Evolutionary conservation across 2,113 vertebrate genomes (phyloP).

Genomic region (Daubentonia madagascariensis): DNA sequence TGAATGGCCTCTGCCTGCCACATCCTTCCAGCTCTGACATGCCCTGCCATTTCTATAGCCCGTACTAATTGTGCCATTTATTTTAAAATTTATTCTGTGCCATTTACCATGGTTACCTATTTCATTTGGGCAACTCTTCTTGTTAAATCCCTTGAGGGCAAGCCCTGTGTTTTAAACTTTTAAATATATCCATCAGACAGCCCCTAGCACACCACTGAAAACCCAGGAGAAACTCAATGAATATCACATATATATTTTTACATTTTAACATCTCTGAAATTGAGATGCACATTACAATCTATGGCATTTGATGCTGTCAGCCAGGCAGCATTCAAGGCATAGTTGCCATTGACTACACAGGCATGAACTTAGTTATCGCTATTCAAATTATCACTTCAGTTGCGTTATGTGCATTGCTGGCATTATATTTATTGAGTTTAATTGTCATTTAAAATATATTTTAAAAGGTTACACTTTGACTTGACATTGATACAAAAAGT

Average conservation of each 20-base stretch:
- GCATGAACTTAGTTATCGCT: neutral
- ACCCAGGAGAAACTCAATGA: neutral
- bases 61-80: neutral
- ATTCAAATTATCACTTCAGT: neutral
- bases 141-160: neutral
- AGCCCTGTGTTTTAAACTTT: neutral
- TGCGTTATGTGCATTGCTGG: neutral
- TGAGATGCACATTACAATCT: neutral
- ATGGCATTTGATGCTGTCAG: neutral
- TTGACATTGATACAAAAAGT: neutral
- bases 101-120: neutral
- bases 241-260: neutral
- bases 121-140: neutral
- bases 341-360: neutral
- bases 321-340: neutral
- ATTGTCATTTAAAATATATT: constrained; percentile 31
- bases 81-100: neutral
- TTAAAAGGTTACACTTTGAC: neutral
- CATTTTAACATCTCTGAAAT: neutral
- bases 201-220: neutral
- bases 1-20: neutral
- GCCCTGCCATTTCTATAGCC: neutral
- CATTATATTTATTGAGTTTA: neutral
- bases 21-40: neutral
- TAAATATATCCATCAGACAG: neutral